Conservation (phyloP, 2,888 invertebrate species). For the Halictus quadricinctus region DNA sequence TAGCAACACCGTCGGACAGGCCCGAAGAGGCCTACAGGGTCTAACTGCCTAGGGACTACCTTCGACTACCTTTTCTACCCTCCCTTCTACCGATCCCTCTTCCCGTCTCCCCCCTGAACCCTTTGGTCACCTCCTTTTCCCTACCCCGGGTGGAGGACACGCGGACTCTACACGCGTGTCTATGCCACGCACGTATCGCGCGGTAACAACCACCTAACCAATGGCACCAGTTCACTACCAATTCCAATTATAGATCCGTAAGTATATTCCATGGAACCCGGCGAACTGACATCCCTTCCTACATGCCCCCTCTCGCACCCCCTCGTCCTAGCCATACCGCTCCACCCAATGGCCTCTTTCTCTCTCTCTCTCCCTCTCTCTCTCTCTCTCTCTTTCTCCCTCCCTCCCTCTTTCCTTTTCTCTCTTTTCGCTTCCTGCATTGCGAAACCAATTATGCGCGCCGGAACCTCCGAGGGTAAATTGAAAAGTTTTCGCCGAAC, state of each 20-base stretch:
- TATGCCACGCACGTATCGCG: slow-evolving; percentile 67
- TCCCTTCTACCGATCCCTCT: not conserved
- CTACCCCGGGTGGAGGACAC: slow-evolving; percentile 5
- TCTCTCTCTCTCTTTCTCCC: not conserved
- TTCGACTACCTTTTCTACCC: slow-evolving; percentile 21
- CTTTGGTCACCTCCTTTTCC: not conserved
- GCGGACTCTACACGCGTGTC: slow-evolving; percentile 51
- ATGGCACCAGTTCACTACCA: slow-evolving; percentile 67
- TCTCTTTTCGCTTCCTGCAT: slow-evolving; percentile 48
- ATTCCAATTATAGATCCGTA: slow-evolving; percentile 71
- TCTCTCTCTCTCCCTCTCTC: not conserved
- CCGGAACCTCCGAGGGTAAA: slow-evolving; percentile 28
- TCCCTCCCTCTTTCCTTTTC: not conserved
- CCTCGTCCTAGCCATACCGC: not conserved
- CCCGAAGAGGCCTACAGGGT: slow-evolving; percentile 15
- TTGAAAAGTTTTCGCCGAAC: slow-evolving; percentile 48
- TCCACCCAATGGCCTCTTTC: slow-evolving; percentile 20
- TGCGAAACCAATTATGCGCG: slow-evolving; percentile 57
- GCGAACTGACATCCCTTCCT: slow-evolving; percentile 39
- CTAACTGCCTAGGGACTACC: slow-evolving; percentile 8
- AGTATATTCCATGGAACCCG: slow-evolving; percentile 57
- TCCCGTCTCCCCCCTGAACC: not conserved
- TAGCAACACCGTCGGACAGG: slow-evolving; percentile 61
- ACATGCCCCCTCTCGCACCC: slow-evolving; percentile 3
- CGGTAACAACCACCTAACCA: slow-evolving; percentile 69